Evolutionary conservation across 2,888 invertebrate species (phyloP).

Genomic region (Drosophila diplacantha): DNA sequence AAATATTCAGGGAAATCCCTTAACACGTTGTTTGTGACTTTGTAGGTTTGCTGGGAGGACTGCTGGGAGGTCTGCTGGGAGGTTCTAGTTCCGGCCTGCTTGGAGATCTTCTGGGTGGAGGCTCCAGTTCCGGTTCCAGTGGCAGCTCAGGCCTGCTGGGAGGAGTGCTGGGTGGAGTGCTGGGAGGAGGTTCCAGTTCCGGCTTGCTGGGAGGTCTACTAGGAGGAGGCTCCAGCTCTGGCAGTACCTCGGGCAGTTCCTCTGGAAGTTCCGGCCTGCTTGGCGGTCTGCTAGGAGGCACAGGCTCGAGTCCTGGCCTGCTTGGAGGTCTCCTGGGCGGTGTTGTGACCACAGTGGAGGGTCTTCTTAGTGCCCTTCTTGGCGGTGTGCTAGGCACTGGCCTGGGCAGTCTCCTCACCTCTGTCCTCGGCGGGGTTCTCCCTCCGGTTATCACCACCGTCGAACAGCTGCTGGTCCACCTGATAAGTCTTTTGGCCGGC

Average conservation of each 20-base stretch:
- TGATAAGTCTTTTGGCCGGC: slow-evolving; percentile 9
- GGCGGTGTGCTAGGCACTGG: slow-evolving; percentile 8
- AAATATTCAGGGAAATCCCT: no score
- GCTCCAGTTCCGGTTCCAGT: not conserved
- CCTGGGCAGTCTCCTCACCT: not conserved
- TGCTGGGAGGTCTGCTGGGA: not conserved
- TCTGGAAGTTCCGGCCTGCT: not conserved
- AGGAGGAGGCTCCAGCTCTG: slow-evolving; percentile 4
- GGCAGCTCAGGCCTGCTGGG: not conserved
- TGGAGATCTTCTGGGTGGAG: not conserved
- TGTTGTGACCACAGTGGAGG: not conserved
- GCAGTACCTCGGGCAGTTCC: not conserved
- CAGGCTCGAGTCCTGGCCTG: not conserved
- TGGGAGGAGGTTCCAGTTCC: not conserved
- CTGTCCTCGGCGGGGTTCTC: not conserved
- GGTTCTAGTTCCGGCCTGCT: not conserved
- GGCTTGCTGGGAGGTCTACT: slow-evolving; percentile 9
- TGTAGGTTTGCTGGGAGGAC: not conserved
- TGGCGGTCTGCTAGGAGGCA: not conserved
- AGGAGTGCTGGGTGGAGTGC: no score
- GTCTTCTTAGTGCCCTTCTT: slow-evolving; percentile 1
- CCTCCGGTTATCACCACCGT: slow-evolving; percentile 1
- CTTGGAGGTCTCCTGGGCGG: not conserved
- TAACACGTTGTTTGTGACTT: no score
- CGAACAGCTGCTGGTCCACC: not conserved